Evolutionary conservation across 1,140 invertebrate species (phyloP).

Genomic region (Drosophila santomea): DNA sequence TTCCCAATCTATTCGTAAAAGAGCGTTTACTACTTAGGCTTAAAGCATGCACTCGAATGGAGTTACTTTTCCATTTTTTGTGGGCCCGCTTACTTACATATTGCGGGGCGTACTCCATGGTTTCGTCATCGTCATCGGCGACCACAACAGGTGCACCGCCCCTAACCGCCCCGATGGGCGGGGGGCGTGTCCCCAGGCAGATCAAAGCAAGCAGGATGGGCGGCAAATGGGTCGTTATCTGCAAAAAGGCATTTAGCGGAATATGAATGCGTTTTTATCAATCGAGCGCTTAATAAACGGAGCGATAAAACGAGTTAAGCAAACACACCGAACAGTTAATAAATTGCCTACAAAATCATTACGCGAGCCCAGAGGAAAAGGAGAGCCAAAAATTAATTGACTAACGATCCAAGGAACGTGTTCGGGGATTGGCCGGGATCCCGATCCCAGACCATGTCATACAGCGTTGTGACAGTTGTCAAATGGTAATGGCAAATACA

Average conservation of each 20-base stretch:
- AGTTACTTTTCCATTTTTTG: not conserved
- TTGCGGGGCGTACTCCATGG: slow-evolving; percentile 78
- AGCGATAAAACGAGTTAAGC: slow-evolving; percentile 71
- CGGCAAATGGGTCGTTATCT: slow-evolving; percentile 60
- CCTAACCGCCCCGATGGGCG: slow-evolving; percentile 30
- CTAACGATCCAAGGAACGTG: slow-evolving; percentile 28
- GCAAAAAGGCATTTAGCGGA: slow-evolving; percentile 66
- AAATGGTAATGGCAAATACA: slow-evolving; percentile 78
- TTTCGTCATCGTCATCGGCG: slow-evolving; percentile 71
- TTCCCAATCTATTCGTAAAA: not conserved
- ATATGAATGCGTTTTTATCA: slow-evolving; percentile 78
- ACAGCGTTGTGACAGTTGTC: slow-evolving; percentile 82
- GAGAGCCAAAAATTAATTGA: slow-evolving; percentile 48
- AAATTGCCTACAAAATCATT: slow-evolving; percentile 80
- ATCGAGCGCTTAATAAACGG: slow-evolving; percentile 72
- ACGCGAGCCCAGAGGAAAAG: slow-evolving; percentile 59
- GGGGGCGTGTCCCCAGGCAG: slow-evolving; percentile 57
- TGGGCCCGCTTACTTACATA: slow-evolving; percentile 61
- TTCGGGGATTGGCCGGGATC: slow-evolving; percentile 22
- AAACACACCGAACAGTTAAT: slow-evolving; percentile 57
- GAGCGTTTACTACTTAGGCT: not conserved
- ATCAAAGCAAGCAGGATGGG: slow-evolving; percentile 35
- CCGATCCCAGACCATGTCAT: slow-evolving; percentile 62
- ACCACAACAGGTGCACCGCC: slow-evolving; percentile 61
- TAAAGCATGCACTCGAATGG: not conserved